Percentiles rank a stretch among this genome's conserved stretches.
Evolutionary conservation across 2,888 invertebrate genomes (phyloP).

Genomic region (Drosophila infuscata): DNA sequence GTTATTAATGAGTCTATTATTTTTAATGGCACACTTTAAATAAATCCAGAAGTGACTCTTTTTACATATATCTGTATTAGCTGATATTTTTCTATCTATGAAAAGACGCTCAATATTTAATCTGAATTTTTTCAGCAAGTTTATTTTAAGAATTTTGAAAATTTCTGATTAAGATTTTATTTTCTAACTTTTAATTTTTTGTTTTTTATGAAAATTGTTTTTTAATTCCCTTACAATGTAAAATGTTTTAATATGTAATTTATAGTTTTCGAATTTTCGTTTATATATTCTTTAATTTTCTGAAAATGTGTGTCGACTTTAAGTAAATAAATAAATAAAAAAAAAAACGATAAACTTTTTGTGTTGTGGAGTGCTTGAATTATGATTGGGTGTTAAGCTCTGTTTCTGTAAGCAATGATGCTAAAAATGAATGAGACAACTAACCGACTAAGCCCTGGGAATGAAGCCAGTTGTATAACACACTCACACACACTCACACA

Average conservation of each 20-base stretch:
- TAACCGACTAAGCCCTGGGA: constrained; percentile 38
- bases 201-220: neutral
- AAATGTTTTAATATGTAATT: neutral
- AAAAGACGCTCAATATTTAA: no score
- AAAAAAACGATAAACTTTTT: neutral
- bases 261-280: no score
- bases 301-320: neutral
- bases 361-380: constrained; percentile 14
- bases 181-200: neutral
- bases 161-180: neutral
- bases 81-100: neutral
- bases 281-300: neutral
- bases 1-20: neutral
- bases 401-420: constrained; percentile 16
- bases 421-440: constrained; percentile 25
- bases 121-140: neutral
- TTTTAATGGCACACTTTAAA: neutral
- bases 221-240: neutral
- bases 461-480: constrained; percentile 58
- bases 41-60: no score
- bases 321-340: neutral
- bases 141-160: neutral
- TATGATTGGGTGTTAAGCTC: neutral
- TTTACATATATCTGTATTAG: neutral
- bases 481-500: neutral